Evolutionary conservation across 1,140 invertebrate genomes (phyloP), one percentile per base, ranked within the genome.

Genomic region (Saccostrea cuccullata): DNA sequence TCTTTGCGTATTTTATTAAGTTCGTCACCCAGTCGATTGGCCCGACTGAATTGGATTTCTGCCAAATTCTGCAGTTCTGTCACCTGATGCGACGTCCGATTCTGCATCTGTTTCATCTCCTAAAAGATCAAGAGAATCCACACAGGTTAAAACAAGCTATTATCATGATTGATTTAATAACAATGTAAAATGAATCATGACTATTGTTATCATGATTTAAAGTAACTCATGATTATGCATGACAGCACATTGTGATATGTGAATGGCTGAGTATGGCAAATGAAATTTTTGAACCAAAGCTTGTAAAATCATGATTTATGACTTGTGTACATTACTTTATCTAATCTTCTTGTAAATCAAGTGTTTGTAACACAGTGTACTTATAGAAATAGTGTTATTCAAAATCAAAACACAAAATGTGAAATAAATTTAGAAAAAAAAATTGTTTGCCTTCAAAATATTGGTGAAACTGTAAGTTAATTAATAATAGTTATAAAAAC

Each of bases 1-100:
- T 90, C 89, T 73, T 90, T 90, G 73, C 89, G 87, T 40, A 93
- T 83, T 86, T 87, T 90, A 26, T 84, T 88, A 15, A 94, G 89
- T 87, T 94, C 92, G 36, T 91, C 92, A 30, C 90, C 90, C 1
- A 94, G 91, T 82, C 88, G 88, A 83, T 93, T 94, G n/a, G 93
- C 93, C 77, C 92, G 86, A 82, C 91, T 92, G 87, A 92, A 93
- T 84, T 94, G 93, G 47, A 93, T 91, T 87, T 93, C 93, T 84
- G 94, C 93, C n/a, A 94, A 85, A n/a, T 88, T 85, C 85, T 93
- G 92, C 13, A 94, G 89, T 40, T 94, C 93, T 67, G 91, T 84
- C 8, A 93, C 92, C 86, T 94, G 92, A 12, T 85, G 83, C 17
- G 87, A 87, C 23, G 92, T 90, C 60, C 92, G 87, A 40, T 93